phyloP scores from a whole-genome alignment of 2,888 invertebrate genomes.

The Polydrusus tereticollis region DNA sequence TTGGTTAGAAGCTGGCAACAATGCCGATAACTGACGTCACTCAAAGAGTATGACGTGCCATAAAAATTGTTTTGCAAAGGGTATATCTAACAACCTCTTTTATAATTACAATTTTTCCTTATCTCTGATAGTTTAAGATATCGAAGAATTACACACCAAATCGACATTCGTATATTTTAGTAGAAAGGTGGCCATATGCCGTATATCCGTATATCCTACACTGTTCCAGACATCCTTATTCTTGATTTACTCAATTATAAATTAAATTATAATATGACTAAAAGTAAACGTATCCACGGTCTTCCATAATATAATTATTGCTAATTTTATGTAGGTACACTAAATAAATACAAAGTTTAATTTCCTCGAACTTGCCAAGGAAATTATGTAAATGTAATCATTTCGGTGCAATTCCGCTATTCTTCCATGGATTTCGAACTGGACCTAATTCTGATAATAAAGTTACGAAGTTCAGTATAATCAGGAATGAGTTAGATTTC shows the following conservation, averaged over 20 bases:
- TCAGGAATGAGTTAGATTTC: slow-evolving; percentile 14
- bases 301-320: background rate
- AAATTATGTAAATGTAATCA: slow-evolving; percentile 65
- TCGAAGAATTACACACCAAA: no score
- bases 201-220: no score
- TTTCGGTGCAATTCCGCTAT: slow-evolving; percentile 60
- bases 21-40: no score
- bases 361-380: background rate
- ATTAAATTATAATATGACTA: background rate
- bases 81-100: no score
- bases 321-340: background rate
- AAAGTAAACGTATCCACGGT: background rate
- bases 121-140: no score
- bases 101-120: no score
- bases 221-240: no score
- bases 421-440: slow-evolving; percentile 44
- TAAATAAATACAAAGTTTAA: slow-evolving; percentile 2
- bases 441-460: slow-evolving; percentile 27
- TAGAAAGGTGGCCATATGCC: no score
- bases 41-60: no score
- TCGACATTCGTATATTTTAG: no score
- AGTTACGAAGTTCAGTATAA: slow-evolving; percentile 14
- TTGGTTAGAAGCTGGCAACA: no score
- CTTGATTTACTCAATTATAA: background rate
- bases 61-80: no score